Evolutionary conservation across 2,113 vertebrate species (phyloP).

Genomic region (Pelecanus crispus): DNA sequence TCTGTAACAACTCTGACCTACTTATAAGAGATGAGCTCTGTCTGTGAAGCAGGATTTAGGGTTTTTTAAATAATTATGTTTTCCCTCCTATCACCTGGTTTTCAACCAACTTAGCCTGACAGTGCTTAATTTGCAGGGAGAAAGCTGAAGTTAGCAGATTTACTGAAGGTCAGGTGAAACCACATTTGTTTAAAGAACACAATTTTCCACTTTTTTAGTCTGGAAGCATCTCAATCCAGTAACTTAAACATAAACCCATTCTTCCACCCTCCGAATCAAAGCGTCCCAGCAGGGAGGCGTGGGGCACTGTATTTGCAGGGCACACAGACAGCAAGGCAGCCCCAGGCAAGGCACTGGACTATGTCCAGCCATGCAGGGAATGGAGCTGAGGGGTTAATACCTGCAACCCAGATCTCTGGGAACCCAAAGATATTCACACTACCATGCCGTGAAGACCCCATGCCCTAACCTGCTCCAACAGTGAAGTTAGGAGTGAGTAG

Average conservation of each 20-base stretch:
- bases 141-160: not conserved
- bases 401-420: not conserved
- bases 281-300: fast-evolving
- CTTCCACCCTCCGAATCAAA: not conserved
- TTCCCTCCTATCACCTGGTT: not conserved
- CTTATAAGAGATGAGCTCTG: not conserved
- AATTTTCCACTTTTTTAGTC: not conserved
- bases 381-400: not conserved
- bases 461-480: not conserved
- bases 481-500: not conserved
- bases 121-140: not conserved
- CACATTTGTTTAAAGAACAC: not conserved
- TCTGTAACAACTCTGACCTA: not conserved
- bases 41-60: not conserved
- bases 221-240: not conserved
- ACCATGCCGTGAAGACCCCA: not conserved
- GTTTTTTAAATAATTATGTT: not conserved
- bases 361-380: fast-evolving
- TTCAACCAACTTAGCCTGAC: not conserved
- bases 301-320: not conserved
- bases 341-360: not conserved
- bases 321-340: not conserved
- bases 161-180: not conserved
- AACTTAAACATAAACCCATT: not conserved
- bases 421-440: not conserved